A percentile compares a stretch with the other conserved stretches of the same genome.
Evolutionary conservation across 1,140 invertebrate genomes (phyloP).

Genomic region (Melitaea cinxia): DNA sequence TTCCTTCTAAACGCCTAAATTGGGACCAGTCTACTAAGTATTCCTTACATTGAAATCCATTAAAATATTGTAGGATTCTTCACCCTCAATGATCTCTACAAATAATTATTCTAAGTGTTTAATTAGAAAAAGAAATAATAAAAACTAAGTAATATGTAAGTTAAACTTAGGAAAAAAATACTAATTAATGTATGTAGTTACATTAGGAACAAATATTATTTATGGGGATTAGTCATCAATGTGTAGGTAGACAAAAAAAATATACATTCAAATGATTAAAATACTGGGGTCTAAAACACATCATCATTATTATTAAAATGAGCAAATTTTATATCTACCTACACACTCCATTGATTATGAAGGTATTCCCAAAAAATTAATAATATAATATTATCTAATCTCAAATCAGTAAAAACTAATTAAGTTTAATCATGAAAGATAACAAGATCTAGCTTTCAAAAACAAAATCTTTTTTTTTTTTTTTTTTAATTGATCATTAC

Average conservation of each 20-base stretch:
- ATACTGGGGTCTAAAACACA: background rate
- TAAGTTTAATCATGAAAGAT: no score
- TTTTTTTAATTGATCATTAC: no score
- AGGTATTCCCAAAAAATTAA: no score
- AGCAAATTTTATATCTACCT: no score
- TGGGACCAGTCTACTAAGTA: slow-evolving; percentile 6
- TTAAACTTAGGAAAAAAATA: background rate
- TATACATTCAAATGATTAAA: background rate
- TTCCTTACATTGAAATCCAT: slow-evolving; percentile 8
- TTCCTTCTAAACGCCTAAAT: slow-evolving; percentile 12
- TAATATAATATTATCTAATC: no score
- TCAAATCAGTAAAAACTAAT: no score
- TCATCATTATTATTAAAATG: no score
- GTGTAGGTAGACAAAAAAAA: slow-evolving; percentile 7
- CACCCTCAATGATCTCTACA: slow-evolving; percentile 3
- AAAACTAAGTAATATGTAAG: background rate
- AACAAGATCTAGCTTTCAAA: no score
- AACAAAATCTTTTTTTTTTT: no score
- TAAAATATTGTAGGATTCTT: slow-evolving; percentile 12
- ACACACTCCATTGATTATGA: no score
- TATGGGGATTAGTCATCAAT: slow-evolving; percentile 7
- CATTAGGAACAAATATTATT: background rate
- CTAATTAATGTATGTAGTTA: background rate
- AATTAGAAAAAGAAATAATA: background rate
- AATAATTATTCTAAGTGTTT: background rate